Conservation (phyloP, 2,113 vertebrate species). For the Anarrhichthys ocellatus region DNA sequence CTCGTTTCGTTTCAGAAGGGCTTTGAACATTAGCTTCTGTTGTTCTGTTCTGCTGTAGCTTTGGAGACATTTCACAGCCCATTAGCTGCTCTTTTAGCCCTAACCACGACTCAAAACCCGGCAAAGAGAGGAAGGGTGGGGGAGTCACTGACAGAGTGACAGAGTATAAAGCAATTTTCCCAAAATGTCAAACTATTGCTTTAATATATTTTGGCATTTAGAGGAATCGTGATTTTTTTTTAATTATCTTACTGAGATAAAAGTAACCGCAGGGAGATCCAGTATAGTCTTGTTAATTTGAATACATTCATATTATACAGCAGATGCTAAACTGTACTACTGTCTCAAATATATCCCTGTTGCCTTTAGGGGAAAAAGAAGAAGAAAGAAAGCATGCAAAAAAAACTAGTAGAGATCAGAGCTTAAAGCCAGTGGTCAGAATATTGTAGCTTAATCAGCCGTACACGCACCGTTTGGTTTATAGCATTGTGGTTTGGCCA, state of each 20-base stretch:
- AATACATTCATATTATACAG: background rate
- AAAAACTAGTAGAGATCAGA: background rate
- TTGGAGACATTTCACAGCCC: slow-evolving; percentile 75
- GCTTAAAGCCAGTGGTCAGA: slow-evolving; percentile 13
- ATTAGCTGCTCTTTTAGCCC: slow-evolving; percentile 78
- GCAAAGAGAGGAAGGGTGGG: slow-evolving; percentile 4
- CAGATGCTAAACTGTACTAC: background rate
- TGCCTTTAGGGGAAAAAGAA: background rate
- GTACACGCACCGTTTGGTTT: slow-evolving; percentile 18
- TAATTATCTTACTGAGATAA: background rate
- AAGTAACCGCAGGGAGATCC: background rate
- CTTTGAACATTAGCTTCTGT: slow-evolving; percentile 73
- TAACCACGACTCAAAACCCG: slow-evolving; percentile 61
- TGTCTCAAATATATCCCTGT: background rate
- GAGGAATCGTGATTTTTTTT: background rate
- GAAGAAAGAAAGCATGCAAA: background rate
- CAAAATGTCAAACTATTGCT: background rate
- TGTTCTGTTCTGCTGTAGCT: slow-evolving; percentile 56
- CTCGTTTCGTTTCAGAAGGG: slow-evolving; percentile 60
- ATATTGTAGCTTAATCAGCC: slow-evolving; percentile 17
- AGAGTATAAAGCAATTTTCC: slow-evolving; percentile 20
- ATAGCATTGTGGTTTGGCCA: slow-evolving; percentile 24
- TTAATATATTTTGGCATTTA: slow-evolving; percentile 2
- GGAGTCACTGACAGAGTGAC: background rate
- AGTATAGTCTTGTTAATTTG: slow-evolving; percentile 10